These are phyloP conservation scores for Montipora sp. DNA, from an alignment of 64 coral and sea anemone genomes.

Conservation along the genomic window DNA sequence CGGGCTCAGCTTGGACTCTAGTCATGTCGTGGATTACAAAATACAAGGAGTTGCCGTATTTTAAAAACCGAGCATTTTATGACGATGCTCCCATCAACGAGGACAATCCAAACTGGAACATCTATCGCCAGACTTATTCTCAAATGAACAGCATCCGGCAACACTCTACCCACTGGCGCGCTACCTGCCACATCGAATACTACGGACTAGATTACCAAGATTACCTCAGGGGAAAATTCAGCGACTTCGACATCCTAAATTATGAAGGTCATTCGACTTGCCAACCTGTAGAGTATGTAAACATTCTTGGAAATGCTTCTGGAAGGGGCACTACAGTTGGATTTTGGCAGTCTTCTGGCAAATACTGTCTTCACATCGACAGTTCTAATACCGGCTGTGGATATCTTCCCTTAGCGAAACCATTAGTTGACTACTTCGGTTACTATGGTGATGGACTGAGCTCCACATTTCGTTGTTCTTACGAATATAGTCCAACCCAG, in stretches of 20 bases:
- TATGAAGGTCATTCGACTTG: not conserved
- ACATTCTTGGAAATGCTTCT: not conserved
- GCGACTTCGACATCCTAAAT: conserved; percentile 19
- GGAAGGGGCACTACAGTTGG: not conserved
- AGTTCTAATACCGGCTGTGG: not conserved
- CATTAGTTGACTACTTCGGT: conserved; percentile 26
- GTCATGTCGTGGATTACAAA: not conserved
- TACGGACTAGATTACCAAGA: too few species aligned
- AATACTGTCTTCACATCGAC: not conserved
- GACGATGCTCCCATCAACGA: not conserved
- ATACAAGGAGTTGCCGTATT: not conserved
- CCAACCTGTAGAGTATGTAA: conserved; percentile 38
- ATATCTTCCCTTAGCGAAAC: not conserved
- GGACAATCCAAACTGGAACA: not conserved
- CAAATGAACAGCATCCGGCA: not conserved
- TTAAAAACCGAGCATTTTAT: not conserved
- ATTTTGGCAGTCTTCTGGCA: not conserved
- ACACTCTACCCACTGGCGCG: not conserved
- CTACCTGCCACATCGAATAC: too few species aligned
- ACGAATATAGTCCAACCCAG: not conserved
- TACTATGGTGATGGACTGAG: not conserved
- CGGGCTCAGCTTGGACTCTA: conserved; percentile 14
- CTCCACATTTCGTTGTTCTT: not conserved
- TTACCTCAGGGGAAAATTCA: conserved; percentile 35
- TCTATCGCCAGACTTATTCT: not conserved